These are phyloP conservation scores for Ameiurus melas DNA, from an alignment of 2,113 vertebrate species.

Conservation along the genomic window DNA sequence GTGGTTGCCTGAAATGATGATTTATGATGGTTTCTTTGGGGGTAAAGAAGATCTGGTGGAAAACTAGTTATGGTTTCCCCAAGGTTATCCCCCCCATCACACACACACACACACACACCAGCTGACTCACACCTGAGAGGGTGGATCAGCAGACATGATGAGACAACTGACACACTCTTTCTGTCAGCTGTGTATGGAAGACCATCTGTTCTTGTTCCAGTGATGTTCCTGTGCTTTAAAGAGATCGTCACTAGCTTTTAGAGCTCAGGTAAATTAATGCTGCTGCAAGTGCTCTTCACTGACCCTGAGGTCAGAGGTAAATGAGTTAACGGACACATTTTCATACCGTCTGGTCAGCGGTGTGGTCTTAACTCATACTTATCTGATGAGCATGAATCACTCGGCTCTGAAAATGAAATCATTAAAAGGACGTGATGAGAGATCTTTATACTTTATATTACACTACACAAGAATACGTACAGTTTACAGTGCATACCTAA, in stretches of 20 bases:
- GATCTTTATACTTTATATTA: neutral
- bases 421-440: neutral
- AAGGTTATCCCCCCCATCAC: constrained; percentile 13
- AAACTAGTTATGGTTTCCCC: neutral
- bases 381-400: constrained; percentile 7
- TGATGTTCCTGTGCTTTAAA: constrained; percentile 1
- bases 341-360: neutral
- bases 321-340: neutral
- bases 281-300: neutral
- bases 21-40: constrained; percentile 3
- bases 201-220: constrained; percentile 21
- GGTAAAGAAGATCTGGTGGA: neutral
- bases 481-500: neutral
- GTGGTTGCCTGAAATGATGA: neutral
- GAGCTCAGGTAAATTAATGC: constrained; percentile 19
- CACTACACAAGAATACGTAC: neutral
- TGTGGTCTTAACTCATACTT: constrained; percentile 19
- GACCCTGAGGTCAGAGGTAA: constrained; percentile 20
- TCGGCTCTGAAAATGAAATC: neutral
- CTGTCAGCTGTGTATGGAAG: constrained; percentile 30
- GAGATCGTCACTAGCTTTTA: constrained; percentile 11
- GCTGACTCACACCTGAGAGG: constrained; percentile 39
- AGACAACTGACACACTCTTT: constrained; percentile 30
- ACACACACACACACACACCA: neutral
- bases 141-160: constrained; percentile 31